phyloP scores from a whole-genome alignment of 2,797 vertebrate species.

The Nasua narica region DNA sequence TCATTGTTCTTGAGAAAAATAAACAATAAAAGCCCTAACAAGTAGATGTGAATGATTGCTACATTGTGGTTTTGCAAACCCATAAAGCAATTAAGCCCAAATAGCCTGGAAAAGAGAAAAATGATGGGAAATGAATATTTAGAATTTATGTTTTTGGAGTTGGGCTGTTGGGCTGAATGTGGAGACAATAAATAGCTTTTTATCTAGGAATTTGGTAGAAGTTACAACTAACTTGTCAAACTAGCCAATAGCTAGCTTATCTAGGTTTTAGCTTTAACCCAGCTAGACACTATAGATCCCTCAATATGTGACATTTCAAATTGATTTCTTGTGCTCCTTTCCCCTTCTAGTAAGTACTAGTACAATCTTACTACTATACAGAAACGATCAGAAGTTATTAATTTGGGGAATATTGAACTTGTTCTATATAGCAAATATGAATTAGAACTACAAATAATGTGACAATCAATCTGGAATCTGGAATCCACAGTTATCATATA shows the following conservation, averaged over 20 bases:
- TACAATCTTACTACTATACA: background rate
- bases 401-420: background rate
- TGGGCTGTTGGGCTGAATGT: background rate
- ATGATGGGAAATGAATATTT: background rate
- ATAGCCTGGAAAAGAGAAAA: background rate
- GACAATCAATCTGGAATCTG: background rate
- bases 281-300: background rate
- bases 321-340: background rate
- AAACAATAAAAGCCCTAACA: background rate
- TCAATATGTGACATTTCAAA: constrained; percentile 17
- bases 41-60: background rate
- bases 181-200: background rate
- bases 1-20: background rate
- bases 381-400: background rate
- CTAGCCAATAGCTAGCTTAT: background rate
- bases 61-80: background rate
- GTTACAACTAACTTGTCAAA: background rate
- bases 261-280: background rate
- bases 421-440: background rate
- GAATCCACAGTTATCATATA: background rate
- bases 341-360: background rate
- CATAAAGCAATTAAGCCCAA: background rate
- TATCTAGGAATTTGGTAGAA: background rate
- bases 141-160: background rate
- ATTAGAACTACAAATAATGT: background rate